A percentile compares a stretch with the other conserved stretches of the same genome.
phyloP scores from a whole-genome alignment of 2,888 invertebrate genomes.

The Pseudococcus longispinus region DNA sequence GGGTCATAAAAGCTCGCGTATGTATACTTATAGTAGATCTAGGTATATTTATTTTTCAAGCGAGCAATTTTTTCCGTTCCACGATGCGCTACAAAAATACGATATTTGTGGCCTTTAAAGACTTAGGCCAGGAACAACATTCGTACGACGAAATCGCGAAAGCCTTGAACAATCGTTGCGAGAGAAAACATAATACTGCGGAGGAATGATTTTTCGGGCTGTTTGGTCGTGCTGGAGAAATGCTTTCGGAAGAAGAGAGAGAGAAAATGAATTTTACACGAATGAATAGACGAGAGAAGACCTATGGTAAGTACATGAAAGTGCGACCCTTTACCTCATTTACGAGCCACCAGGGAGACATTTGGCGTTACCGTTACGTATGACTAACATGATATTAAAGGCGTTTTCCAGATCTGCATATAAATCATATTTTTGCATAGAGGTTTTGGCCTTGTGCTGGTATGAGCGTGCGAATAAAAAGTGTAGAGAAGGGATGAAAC shows the following conservation, averaged over 20 bases:
- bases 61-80: background rate
- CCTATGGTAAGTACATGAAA: slow-evolving; percentile 29
- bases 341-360: slow-evolving; percentile 48
- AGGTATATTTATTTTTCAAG: background rate
- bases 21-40: background rate
- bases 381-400: slow-evolving; percentile 49
- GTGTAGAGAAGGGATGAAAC: background rate
- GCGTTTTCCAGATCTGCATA: slow-evolving; percentile 29
- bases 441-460: background rate
- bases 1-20: background rate
- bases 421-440: slow-evolving; percentile 15
- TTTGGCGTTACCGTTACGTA: slow-evolving; percentile 3
- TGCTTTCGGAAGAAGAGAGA: background rate
- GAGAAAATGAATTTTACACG: slow-evolving; percentile 4
- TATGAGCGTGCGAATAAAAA: background rate
- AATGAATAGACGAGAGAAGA: background rate
- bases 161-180: background rate
- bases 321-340: slow-evolving; percentile 47
- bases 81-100: background rate
- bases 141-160: background rate
- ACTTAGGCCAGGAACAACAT: background rate
- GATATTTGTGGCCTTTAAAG: background rate
- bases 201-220: background rate
- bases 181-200: background rate
- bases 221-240: background rate